Evolutionary conservation across 2,797 vertebrate species (phyloP).

Genomic region (Calcarius lapponicus): DNA sequence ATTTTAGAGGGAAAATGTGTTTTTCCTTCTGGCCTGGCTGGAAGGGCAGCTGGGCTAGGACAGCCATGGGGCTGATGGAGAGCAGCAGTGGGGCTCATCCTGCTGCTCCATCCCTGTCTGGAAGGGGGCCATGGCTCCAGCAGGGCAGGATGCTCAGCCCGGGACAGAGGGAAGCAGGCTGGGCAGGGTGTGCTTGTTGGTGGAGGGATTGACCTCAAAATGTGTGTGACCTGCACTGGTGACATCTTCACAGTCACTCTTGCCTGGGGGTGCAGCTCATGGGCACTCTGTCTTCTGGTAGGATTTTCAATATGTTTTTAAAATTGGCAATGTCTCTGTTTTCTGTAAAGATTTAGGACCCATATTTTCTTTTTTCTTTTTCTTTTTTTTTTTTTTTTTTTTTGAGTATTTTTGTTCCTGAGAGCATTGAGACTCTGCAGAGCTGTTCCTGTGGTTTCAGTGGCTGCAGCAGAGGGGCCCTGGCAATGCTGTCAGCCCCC

Average conservation of each 20-base stretch:
- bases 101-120: accelerated
- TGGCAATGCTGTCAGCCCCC: not conserved
- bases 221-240: accelerated
- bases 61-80: not conserved
- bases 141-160: not conserved
- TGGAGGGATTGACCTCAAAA: accelerated
- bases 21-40: not conserved
- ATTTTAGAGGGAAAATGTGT: not conserved
- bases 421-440: not conserved
- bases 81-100: not conserved
- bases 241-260: not conserved
- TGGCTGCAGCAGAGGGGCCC: not conserved
- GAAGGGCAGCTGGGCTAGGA: not conserved
- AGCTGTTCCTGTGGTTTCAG: accelerated
- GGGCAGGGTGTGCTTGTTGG: not conserved
- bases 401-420: not conserved
- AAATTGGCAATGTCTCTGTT: not conserved
- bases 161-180: not conserved
- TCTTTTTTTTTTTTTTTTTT: not conserved
- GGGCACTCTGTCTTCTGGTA: not conserved
- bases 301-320: not conserved
- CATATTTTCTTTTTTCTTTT: not conserved
- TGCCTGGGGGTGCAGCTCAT: not conserved
- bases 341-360: not conserved
- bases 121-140: not conserved